phyloP scores from a whole-genome alignment of 1,140 invertebrate species.

The Neodiprion virginianus region DNA sequence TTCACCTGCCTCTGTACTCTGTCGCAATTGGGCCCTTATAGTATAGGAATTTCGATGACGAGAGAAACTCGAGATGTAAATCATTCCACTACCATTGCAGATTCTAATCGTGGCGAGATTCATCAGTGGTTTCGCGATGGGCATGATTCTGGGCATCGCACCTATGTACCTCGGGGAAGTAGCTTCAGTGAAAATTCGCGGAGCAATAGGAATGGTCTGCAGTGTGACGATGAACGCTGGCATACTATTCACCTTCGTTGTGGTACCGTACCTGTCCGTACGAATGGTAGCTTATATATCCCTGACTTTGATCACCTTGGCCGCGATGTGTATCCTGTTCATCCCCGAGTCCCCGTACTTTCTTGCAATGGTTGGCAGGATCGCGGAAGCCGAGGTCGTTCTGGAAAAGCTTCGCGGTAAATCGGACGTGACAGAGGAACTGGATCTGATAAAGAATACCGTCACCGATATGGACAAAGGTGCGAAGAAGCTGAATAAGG shows the following conservation, averaged over 20 bases:
- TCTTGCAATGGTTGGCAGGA: constrained; percentile 23
- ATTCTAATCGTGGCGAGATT: constrained; percentile 47
- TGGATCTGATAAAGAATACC: constrained; percentile 48
- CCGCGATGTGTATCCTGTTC: constrained; percentile 49
- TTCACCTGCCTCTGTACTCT: constrained; percentile 8
- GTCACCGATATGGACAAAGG: constrained; percentile 63
- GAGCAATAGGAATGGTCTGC: constrained; percentile 67
- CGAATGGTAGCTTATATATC: constrained; percentile 35
- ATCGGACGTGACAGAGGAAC: constrained; percentile 45
- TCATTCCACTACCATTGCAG: constrained; percentile 56
- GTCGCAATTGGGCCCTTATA: constrained; percentile 11
- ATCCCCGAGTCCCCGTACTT: constrained; percentile 63
- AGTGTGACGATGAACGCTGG: constrained; percentile 64
- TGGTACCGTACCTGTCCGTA: constrained; percentile 43
- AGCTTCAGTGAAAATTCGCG: constrained; percentile 67
- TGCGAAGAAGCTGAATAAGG: constrained; percentile 60
- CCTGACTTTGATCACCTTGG: constrained; percentile 46
- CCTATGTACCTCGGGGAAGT: constrained; percentile 73
- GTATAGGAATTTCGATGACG: constrained; percentile 2
- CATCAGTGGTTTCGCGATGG: constrained; percentile 68
- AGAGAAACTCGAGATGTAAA: constrained; percentile 17
- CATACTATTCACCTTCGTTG: constrained; percentile 54
- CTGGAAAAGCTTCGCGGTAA: constrained; percentile 36
- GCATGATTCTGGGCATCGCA: constrained; percentile 67
- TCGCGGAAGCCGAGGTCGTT: constrained; percentile 31